A percentile compares a stretch with the other conserved stretches of the same genome.
Evolutionary conservation across 2,888 invertebrate genomes (phyloP).

Genomic region (Dicranocentrus wangi): DNA sequence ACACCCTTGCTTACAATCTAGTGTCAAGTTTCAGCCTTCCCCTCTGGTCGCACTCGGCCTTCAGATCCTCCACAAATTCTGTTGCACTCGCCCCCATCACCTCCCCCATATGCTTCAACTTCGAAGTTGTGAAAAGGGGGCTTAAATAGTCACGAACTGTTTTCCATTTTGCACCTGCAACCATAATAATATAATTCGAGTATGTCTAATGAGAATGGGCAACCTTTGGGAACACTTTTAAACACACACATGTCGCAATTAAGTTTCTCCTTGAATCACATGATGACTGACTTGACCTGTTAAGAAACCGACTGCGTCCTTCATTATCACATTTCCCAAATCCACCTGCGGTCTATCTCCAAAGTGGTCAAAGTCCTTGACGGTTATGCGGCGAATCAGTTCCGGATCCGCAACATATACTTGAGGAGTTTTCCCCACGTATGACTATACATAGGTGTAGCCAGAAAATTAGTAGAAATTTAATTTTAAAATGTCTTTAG

Average conservation of each 20-base stretch:
- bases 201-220: too few relatives aligned
- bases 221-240: too few relatives aligned
- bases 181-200: too few relatives aligned
- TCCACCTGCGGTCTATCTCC: slow-evolving; percentile 60
- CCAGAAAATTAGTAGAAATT: too few relatives aligned
- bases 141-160: slow-evolving; percentile 63
- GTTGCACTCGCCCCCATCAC: slow-evolving; percentile 50
- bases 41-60: slow-evolving; percentile 49
- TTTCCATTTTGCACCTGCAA: slow-evolving; percentile 72
- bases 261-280: too few relatives aligned
- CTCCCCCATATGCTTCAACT: slow-evolving; percentile 68
- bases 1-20: slow-evolving; percentile 69
- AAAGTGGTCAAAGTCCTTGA: slow-evolving; percentile 69
- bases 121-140: slow-evolving; percentile 67
- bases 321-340: slow-evolving; percentile 63
- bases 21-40: slow-evolving; percentile 67
- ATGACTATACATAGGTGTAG: too few relatives aligned
- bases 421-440: slow-evolving; percentile 69
- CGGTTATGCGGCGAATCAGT: slow-evolving; percentile 67
- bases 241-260: too few relatives aligned
- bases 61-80: slow-evolving; percentile 64
- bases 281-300: too few relatives aligned
- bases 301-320: slow-evolving; percentile 70
- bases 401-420: slow-evolving; percentile 70
- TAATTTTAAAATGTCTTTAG: too few relatives aligned